These are phyloP conservation scores for Stigmatopora argus DNA, from an alignment of 2,113 vertebrate genomes.

Conservation along the genomic window DNA sequence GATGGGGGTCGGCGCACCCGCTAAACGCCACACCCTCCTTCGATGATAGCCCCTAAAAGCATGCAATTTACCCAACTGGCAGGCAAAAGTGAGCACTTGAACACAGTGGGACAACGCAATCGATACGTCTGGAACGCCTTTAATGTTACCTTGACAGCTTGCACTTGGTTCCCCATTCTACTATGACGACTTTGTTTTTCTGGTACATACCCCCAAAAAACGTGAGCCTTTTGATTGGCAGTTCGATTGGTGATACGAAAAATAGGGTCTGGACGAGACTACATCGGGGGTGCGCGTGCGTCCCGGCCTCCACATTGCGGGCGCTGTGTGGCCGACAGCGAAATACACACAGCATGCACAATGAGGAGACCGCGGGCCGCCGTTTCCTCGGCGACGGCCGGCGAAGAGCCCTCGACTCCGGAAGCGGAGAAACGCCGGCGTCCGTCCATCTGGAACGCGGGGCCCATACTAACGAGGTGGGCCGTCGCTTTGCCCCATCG, in stretches of 20 bases:
- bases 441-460: neutral
- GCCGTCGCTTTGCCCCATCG: neutral
- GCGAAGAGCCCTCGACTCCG: neutral
- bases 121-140: too few relatives aligned
- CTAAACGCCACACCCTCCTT: conserved; percentile 3
- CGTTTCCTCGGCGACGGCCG: neutral
- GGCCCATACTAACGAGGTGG: neutral
- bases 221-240: too few relatives aligned
- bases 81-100: too few relatives aligned
- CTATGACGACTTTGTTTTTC: too few relatives aligned
- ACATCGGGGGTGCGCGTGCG: neutral
- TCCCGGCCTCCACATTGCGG: conserved; percentile 67
- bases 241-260: too few relatives aligned
- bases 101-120: too few relatives aligned
- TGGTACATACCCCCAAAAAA: too few relatives aligned
- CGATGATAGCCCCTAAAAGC: neutral
- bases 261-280: too few relatives aligned
- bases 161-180: too few relatives aligned
- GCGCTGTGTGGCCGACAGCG: conserved; percentile 59
- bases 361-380: conserved; percentile 57
- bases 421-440: too few relatives aligned
- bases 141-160: too few relatives aligned
- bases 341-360: conserved; percentile 70
- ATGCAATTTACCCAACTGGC: too few relatives aligned
- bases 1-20: conserved; percentile 25